A percentile compares a stretch with the other conserved stretches of the same genome.
Conservation (phyloP, 2,888 invertebrate species). For the Unio delphinus region DNA sequence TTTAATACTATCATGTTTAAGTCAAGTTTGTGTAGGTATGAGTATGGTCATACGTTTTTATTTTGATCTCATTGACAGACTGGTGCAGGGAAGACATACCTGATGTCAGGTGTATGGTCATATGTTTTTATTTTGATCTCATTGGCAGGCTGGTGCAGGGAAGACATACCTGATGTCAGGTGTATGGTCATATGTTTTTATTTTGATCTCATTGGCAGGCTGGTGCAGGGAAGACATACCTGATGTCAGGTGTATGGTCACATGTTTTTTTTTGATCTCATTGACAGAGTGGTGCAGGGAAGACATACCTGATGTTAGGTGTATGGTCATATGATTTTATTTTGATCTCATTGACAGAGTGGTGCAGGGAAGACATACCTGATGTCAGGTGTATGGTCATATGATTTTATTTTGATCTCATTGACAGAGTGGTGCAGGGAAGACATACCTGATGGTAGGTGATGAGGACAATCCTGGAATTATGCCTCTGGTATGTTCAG, state of each 20-base stretch:
- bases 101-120: too few species aligned
- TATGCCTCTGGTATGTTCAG: constrained; percentile 54
- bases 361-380: constrained; percentile 64
- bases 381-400: constrained; percentile 49
- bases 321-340: constrained; percentile 4
- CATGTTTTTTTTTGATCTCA: not conserved
- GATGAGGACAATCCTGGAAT: constrained; percentile 63
- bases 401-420: not conserved
- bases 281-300: constrained; percentile 62
- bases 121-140: too few species aligned
- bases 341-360: constrained; percentile 39
- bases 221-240: constrained; percentile 63
- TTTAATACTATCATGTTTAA: too few species aligned
- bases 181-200: not conserved
- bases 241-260: constrained; percentile 54
- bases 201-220: constrained; percentile 38
- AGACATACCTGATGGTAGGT: constrained; percentile 63
- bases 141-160: too few species aligned
- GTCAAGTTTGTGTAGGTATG: not conserved
- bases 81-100: too few species aligned
- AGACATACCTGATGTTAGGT: constrained; percentile 63
- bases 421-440: constrained; percentile 62
- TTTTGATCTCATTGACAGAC: too few species aligned
- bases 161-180: too few species aligned
- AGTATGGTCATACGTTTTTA: not conserved